phyloP scores from a whole-genome alignment of 1,140 invertebrate genomes.

The Ectropis grisescens region DNA sequence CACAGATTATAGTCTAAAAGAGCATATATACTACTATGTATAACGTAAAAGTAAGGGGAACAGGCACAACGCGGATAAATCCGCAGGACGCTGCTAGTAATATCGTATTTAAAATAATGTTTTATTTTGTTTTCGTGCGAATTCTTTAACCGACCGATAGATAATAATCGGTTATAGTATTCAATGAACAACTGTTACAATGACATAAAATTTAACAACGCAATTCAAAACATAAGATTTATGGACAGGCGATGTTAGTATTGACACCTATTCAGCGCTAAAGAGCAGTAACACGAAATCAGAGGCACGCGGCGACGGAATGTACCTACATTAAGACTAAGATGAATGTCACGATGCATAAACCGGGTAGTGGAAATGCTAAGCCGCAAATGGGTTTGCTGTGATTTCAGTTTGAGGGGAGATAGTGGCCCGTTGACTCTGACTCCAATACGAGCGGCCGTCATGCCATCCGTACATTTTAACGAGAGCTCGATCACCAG shows the following conservation, averaged over 20 bases:
- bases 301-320: not conserved
- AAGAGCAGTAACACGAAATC: not conserved
- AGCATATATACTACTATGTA: no score
- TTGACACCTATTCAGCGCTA: not conserved
- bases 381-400: slow-evolving; percentile 16
- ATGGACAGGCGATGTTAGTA: slow-evolving; percentile 3
- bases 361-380: slow-evolving; percentile 9
- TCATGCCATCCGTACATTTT: slow-evolving; percentile 67
- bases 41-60: no score
- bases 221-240: slow-evolving; percentile 1
- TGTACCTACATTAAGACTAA: slow-evolving; percentile 1
- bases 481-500: slow-evolving; percentile 60
- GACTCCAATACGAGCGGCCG: slow-evolving; percentile 56
- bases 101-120: no score
- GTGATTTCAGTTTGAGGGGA: slow-evolving; percentile 19
- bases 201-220: no score
- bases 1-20: no score
- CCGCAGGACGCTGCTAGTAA: no score
- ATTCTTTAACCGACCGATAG: no score
- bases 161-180: no score
- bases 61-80: no score
- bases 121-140: no score
- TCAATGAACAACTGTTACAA: no score
- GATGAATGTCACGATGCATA: slow-evolving; percentile 7
- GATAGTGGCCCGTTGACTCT: slow-evolving; percentile 36